phyloP scores from a whole-genome alignment of 2,888 invertebrate genomes.

The Philaethria dido region DNA sequence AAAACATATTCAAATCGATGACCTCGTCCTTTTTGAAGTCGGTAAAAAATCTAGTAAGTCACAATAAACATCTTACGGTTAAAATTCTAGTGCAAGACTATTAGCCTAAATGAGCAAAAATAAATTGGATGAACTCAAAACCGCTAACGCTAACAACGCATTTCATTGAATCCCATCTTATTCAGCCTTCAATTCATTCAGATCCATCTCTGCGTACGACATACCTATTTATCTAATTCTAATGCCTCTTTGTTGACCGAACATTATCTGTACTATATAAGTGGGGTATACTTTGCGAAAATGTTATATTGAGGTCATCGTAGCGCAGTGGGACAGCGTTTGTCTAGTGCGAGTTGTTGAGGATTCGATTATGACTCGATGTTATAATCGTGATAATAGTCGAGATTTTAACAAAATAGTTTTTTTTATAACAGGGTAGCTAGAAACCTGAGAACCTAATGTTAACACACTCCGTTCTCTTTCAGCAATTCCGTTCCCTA shows the following conservation, averaged over 20 bases:
- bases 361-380: too few relatives aligned
- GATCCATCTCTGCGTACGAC: slow-evolving; percentile 38
- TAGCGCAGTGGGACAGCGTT: too few relatives aligned
- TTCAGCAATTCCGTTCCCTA: too few relatives aligned
- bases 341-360: too few relatives aligned
- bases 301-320: neutral
- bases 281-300: neutral
- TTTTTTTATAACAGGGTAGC: too few relatives aligned
- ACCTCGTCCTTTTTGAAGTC: too few relatives aligned
- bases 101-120: slow-evolving; percentile 45
- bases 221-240: slow-evolving; percentile 41
- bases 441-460: too few relatives aligned
- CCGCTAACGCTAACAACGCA: slow-evolving; percentile 41
- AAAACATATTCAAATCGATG: too few relatives aligned
- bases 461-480: too few relatives aligned
- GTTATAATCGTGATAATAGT: too few relatives aligned
- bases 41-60: slow-evolving; percentile 22
- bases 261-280: slow-evolving; percentile 22
- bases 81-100: slow-evolving; percentile 41
- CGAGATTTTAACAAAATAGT: neutral
- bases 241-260: slow-evolving; percentile 39
- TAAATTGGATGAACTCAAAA: slow-evolving; percentile 44
- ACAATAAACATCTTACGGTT: slow-evolving; percentile 33
- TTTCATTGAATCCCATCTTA: slow-evolving; percentile 41
- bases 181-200: slow-evolving; percentile 44